These are phyloP conservation scores for Denticeps clupeoides DNA, from an alignment of 2,797 vertebrate species.

Conservation along the genomic window DNA sequence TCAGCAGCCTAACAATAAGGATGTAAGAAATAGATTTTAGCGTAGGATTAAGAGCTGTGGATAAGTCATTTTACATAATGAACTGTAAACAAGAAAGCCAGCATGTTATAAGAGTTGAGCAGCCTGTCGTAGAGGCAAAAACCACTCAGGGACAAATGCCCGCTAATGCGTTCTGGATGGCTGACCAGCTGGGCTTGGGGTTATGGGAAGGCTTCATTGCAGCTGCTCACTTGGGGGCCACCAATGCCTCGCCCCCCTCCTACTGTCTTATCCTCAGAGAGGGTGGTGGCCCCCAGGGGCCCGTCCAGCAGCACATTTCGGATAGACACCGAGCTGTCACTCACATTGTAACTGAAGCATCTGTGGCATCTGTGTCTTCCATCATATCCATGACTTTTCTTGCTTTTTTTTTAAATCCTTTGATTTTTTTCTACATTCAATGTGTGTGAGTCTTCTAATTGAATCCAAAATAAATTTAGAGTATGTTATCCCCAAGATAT, in stretches of 20 bases:
- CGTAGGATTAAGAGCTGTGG: too few species aligned
- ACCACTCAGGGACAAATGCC: slow-evolving; percentile 25
- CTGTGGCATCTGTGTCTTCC: slow-evolving; percentile 13
- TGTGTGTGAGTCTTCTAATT: too few species aligned
- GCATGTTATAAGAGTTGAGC: too few species aligned
- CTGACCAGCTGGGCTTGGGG: slow-evolving; percentile 25
- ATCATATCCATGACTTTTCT: slow-evolving; percentile 17
- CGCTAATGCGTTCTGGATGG: slow-evolving; percentile 26
- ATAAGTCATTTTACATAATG: too few species aligned
- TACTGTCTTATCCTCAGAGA: too few species aligned
- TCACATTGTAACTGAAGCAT: slow-evolving; percentile 19
- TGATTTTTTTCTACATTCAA: not conserved
- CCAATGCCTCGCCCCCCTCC: slow-evolving; percentile 7
- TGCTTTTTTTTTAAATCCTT: not conserved
- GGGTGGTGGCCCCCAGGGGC: not conserved
- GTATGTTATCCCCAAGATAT: too few species aligned
- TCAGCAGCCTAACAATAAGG: too few species aligned
- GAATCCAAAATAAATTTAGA: too few species aligned
- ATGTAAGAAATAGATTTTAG: too few species aligned
- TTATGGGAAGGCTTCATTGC: slow-evolving; percentile 22
- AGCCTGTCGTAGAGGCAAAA: too few species aligned
- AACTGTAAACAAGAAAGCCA: too few species aligned
- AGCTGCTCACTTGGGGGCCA: slow-evolving; percentile 24
- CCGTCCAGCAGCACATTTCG: not conserved
- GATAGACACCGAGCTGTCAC: slow-evolving; percentile 12